phyloP scores from a whole-genome alignment of 2,888 invertebrate species.

The Cremastobaeus sp. region DNA sequence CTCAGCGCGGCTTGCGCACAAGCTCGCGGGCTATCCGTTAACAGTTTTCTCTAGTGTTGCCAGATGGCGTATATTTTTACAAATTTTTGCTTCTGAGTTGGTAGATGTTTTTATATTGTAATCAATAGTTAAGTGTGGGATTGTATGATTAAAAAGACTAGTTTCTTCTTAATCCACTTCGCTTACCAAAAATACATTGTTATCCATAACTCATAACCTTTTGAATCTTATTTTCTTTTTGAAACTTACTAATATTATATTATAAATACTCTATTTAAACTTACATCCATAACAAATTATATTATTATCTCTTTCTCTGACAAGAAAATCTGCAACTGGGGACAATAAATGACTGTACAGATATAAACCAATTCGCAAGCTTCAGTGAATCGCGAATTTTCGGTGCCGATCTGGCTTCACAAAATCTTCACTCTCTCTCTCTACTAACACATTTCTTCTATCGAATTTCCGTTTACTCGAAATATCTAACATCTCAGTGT shows the following conservation, averaged over 20 bases:
- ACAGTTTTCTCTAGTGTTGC: conserved; percentile 53
- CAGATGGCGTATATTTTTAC: conserved; percentile 43
- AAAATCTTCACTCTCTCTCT: conserved; percentile 57
- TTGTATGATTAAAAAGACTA: neutral
- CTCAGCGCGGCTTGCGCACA: conserved; percentile 51
- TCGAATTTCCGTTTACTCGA: conserved; percentile 20
- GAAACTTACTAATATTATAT: neutral
- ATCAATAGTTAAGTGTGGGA: conserved; percentile 10
- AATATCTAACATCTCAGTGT: conserved; percentile 4
- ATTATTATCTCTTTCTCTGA: conserved; percentile 25
- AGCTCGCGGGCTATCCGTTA: conserved; percentile 51
- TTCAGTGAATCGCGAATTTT: neutral
- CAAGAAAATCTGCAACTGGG: conserved; percentile 42
- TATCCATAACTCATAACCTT: neutral
- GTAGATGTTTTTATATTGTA: conserved; percentile 11
- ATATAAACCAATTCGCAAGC: conserved; percentile 12
- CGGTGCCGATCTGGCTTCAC: conserved; percentile 53
- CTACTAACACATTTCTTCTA: conserved; percentile 60
- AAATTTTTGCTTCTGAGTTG: conserved; percentile 24
- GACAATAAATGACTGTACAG: conserved; percentile 43
- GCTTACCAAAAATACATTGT: neutral
- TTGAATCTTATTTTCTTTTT: neutral
- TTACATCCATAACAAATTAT: conserved; percentile 5
- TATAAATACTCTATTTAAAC: neutral
- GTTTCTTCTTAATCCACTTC: neutral